These are phyloP conservation scores for Thunnus albacares DNA, from an alignment of 2,797 vertebrate genomes.

Conservation along the genomic window DNA sequence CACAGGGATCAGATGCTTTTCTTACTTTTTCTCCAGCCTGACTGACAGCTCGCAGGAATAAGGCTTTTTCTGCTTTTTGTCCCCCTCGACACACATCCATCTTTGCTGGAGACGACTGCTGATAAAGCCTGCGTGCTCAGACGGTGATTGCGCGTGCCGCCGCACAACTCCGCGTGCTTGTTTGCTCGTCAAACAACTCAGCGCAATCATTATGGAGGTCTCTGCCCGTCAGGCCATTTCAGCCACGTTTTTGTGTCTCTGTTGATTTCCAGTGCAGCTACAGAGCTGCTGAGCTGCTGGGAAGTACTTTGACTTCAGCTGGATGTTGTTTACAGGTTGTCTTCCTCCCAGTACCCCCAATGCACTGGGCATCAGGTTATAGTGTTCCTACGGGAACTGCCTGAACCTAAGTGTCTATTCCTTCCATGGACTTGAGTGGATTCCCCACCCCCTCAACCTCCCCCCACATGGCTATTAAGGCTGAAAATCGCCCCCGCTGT, in stretches of 20 bases:
- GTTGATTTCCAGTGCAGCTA: conserved; percentile 26
- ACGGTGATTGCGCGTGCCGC: neutral
- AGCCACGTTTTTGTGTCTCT: conserved; percentile 11
- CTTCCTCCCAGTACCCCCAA: conserved; percentile 35
- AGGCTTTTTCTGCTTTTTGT: conserved; percentile 56
- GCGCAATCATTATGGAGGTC: conserved; percentile 33
- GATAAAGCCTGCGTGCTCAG: conserved; percentile 53
- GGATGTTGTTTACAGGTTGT: conserved; percentile 60
- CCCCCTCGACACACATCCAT: conserved; percentile 66
- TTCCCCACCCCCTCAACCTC: conserved; percentile 60
- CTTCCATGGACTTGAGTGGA: conserved; percentile 66
- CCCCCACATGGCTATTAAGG: conserved; percentile 55
- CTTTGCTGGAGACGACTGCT: conserved; percentile 60
- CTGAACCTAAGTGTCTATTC: conserved; percentile 54
- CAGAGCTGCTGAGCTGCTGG: conserved; percentile 30
- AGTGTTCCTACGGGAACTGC: conserved; percentile 78
- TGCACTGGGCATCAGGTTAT: conserved; percentile 46
- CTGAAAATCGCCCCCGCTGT: conserved; percentile 65
- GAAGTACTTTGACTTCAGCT: conserved; percentile 45
- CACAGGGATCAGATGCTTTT: conserved; percentile 71
- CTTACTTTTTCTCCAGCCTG: conserved; percentile 64
- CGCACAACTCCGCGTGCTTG: neutral
- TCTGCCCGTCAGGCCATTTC: neutral
- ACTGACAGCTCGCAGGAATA: conserved; percentile 75
- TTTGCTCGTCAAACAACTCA: conserved; percentile 35